phyloP scores from a whole-genome alignment of 2,888 invertebrate species.

The Melipona beecheii region DNA sequence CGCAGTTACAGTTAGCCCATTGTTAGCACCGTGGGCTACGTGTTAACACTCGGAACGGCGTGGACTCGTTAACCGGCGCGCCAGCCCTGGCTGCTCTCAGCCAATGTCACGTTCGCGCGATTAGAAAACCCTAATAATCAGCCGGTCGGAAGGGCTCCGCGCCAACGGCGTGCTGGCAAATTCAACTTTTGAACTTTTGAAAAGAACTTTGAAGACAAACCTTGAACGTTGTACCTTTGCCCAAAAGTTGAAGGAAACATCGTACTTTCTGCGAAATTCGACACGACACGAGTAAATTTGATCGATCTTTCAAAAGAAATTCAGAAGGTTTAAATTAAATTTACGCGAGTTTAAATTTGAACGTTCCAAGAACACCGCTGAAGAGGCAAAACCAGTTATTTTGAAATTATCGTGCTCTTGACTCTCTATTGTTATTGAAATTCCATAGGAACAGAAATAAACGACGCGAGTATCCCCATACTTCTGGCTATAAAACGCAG shows the following conservation, averaged over 20 bases:
- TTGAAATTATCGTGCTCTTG: neutral
- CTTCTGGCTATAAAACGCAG: neutral
- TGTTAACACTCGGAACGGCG: slow-evolving; percentile 64
- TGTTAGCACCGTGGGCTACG: slow-evolving; percentile 56
- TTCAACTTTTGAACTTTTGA: slow-evolving; percentile 8
- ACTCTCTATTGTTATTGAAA: neutral
- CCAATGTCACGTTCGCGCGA: slow-evolving; percentile 59
- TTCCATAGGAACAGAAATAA: neutral
- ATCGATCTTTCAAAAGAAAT: too few species aligned
- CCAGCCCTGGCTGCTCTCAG: slow-evolving; percentile 15
- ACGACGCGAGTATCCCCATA: neutral
- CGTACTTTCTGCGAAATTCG: too few species aligned
- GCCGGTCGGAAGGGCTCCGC: slow-evolving; percentile 14
- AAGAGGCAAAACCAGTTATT: neutral
- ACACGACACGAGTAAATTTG: too few species aligned
- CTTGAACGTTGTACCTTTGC: neutral
- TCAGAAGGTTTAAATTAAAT: too few species aligned
- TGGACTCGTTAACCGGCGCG: slow-evolving; percentile 56
- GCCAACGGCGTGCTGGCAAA: slow-evolving; percentile 12
- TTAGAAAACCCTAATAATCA: slow-evolving; percentile 59
- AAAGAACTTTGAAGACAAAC: too few species aligned
- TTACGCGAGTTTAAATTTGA: too few species aligned
- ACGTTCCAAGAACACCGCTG: too few species aligned
- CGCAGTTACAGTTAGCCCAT: slow-evolving; percentile 69
- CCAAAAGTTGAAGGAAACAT: neutral